Evolutionary conservation across 1,140 invertebrate genomes (phyloP), one percentile per base, ranked within the genome.

Genomic region (Drosophila navojoa): DNA sequence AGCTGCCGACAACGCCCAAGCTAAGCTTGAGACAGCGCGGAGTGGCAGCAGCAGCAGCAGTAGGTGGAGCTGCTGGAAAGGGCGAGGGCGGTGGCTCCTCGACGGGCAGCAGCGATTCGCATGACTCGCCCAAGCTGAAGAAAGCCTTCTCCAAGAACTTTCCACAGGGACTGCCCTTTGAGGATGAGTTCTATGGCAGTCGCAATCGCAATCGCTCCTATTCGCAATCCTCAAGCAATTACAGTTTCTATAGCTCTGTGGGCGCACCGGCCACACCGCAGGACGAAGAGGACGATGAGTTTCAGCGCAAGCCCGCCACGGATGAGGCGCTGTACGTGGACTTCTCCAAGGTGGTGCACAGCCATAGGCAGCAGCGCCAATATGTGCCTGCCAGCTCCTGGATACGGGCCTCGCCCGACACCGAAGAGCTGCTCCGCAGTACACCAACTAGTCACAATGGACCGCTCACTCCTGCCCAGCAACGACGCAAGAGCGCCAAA

Each of bases 311-410:
- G 44, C 91, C 91, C 16, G 72, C 87, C 42, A 92, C 71, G 13
- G 91, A 92, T 62, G 91, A 92, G 32, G 76, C 91, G 19, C 87
- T 92, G 22, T 92, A 92, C 69, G 91, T 92, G 42, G 90, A 92
- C 60, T 92, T 92, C 59, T 79, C 91, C 27, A 92, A 92, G 63
- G 64, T 89, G n/a, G 90, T 92, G 53, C 89, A 80, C 29, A 84
- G 68, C 11, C 79, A 75, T 55, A 70, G 73, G 57, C 66, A 81
- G 54, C 78, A 89, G 49, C 72, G 72, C 5, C 79, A 89, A 27
- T 89, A 78, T 69, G 85, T 89, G 29, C 84, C 84, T 2, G 84
- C 84, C 11, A 90, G 80, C 29, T 84, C 79, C 50, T 89, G 84
- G 84, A 89, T 89, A 40, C 66, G 84, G 3, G 79, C 84, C 11